These are phyloP conservation scores for Colletes latitarsis DNA, from an alignment of 1,140 invertebrate genomes.

Conservation along the genomic window DNA sequence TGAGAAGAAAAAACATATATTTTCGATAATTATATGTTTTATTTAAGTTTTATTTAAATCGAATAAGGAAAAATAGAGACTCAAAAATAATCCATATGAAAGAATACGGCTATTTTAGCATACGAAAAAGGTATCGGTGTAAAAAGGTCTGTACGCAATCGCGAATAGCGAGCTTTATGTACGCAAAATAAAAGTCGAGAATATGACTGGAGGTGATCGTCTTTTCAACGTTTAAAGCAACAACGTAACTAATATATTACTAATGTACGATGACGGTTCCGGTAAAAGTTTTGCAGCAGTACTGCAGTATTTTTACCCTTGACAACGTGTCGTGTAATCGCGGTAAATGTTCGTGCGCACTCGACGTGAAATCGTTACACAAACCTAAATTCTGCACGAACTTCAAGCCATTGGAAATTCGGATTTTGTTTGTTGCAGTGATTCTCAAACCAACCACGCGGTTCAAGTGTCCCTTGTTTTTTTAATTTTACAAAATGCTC, in stretches of 20 bases:
- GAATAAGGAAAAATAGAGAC: background rate
- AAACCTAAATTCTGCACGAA: slow-evolving; percentile 27
- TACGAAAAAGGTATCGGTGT: background rate
- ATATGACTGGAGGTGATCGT: slow-evolving; percentile 7
- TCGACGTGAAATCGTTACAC: slow-evolving; percentile 40
- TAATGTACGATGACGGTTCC: slow-evolving; percentile 6
- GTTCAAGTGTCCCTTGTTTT: background rate
- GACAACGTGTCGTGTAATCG: slow-evolving; percentile 52
- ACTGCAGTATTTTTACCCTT: slow-evolving; percentile 61
- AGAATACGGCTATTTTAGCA: background rate
- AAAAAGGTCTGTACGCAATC: background rate
- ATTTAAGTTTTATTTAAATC: background rate
- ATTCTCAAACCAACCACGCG: background rate
- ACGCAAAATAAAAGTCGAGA: background rate
- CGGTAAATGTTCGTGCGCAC: slow-evolving; percentile 47
- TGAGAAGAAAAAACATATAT: no score
- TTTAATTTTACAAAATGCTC: background rate
- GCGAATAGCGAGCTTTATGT: background rate
- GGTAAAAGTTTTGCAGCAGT: slow-evolving; percentile 44
- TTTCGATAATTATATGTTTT: no score
- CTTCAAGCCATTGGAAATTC: slow-evolving; percentile 29
- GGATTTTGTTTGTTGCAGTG: background rate
- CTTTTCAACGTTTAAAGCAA: slow-evolving; percentile 13
- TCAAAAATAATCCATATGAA: no score
- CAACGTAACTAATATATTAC: slow-evolving; percentile 12